Evolutionary conservation across 2,888 invertebrate genomes (phyloP).

Genomic region (Pyralis farinalis): DNA sequence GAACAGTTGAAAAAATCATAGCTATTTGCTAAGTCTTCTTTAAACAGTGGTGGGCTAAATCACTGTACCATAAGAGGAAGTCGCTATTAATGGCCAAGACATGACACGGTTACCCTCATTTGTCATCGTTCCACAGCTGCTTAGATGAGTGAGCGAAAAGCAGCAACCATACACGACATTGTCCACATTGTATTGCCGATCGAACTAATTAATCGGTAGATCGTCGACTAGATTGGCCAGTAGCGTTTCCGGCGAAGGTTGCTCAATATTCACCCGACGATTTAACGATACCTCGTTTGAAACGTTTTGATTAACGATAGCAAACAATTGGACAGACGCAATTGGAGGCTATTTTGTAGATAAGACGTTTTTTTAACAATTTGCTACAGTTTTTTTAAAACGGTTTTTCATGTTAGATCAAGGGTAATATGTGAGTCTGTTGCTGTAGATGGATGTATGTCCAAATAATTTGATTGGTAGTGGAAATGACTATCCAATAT

Average conservation of each 20-base stretch:
- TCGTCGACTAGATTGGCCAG: conserved; percentile 68
- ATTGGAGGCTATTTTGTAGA: conserved; percentile 18
- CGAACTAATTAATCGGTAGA: conserved; percentile 77
- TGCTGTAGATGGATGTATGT: no score
- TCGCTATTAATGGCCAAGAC: background rate
- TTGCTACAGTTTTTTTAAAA: no score
- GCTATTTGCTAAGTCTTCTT: no score
- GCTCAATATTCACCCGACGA: conserved; percentile 65
- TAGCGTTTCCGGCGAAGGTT: conserved; percentile 77
- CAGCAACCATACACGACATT: conserved; percentile 56
- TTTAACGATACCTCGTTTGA: conserved; percentile 44
- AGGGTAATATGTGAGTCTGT: no score
- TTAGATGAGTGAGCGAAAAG: conserved; percentile 72
- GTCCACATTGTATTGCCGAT: conserved; percentile 68
- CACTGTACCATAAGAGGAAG: background rate
- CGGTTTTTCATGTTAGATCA: no score
- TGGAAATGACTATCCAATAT: no score
- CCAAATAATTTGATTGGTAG: no score
- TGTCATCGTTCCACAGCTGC: conserved; percentile 58
- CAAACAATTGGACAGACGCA: conserved; percentile 48
- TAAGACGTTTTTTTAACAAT: conserved; percentile 1
- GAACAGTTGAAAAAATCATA: no score
- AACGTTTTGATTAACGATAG: conserved; percentile 67
- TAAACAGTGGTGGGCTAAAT: no score
- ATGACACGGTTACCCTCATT: conserved; percentile 31